These are phyloP conservation scores for Epizoanthus rinbou DNA, from an alignment of 92 coral and sea anemone species.

Conservation along the genomic window DNA sequence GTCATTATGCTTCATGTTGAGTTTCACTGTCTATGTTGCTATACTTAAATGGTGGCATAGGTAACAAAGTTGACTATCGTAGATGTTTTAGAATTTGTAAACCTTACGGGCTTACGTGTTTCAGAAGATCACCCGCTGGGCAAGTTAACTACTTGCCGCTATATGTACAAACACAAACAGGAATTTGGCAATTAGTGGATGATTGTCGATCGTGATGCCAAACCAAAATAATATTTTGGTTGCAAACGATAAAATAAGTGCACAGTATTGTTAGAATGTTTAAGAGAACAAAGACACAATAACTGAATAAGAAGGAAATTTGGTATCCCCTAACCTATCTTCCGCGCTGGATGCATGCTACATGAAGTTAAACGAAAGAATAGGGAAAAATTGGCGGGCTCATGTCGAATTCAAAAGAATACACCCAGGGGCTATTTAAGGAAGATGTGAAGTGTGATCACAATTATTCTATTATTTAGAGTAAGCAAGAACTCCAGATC, in stretches of 20 bases:
- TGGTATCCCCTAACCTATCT: too few species aligned
- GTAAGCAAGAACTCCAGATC: neutral
- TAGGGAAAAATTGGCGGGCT: neutral
- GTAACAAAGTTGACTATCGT: neutral
- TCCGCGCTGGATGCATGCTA: neutral
- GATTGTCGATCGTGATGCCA: neutral
- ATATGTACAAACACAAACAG: slow-evolving; percentile 25
- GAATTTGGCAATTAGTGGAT: slow-evolving; percentile 17
- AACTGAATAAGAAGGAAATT: too few species aligned
- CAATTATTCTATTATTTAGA: neutral
- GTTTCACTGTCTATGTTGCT: neutral
- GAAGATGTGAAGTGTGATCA: neutral
- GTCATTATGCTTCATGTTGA: neutral
- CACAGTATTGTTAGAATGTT: neutral
- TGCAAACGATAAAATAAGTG: neutral
- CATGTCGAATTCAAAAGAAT: neutral
- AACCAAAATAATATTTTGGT: neutral
- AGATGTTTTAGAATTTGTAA: neutral
- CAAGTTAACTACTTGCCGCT: neutral
- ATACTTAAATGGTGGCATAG: neutral
- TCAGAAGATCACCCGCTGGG: neutral
- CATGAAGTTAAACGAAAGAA: neutral
- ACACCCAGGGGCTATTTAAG: neutral
- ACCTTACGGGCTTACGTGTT: slow-evolving; percentile 20
- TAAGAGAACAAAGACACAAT: neutral